These are phyloP conservation scores for Bilobella aurantiaca DNA, from an alignment of 1,140 invertebrate genomes.

Conservation along the genomic window DNA sequence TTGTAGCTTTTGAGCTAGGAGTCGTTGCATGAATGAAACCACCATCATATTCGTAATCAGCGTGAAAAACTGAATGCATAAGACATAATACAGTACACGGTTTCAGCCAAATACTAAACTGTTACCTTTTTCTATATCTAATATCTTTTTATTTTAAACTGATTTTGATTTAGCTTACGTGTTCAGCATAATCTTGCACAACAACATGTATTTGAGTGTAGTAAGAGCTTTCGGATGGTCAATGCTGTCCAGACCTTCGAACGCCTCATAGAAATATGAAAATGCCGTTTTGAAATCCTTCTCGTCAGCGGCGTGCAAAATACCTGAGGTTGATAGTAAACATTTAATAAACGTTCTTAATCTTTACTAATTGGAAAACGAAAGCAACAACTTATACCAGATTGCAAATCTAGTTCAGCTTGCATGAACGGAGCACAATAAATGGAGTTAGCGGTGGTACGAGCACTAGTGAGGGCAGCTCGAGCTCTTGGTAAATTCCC, in stretches of 20 bases:
- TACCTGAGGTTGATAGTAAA: slow-evolving; percentile 48
- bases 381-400: slow-evolving; percentile 46
- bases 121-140: background rate
- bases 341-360: background rate
- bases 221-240: slow-evolving; percentile 82
- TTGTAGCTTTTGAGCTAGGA: too few species aligned
- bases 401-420: slow-evolving; percentile 91
- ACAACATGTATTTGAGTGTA: slow-evolving; percentile 95
- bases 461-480: slow-evolving; percentile 90
- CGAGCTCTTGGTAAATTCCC: slow-evolving; percentile 93
- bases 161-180: too few species aligned
- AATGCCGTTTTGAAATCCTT: slow-evolving; percentile 99
- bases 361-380: background rate
- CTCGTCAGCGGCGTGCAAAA: slow-evolving; percentile 97
- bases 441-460: slow-evolving; percentile 98
- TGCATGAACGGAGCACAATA: slow-evolving; percentile 98
- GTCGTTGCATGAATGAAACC: too few species aligned
- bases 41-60: too few species aligned
- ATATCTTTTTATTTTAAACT: background rate
- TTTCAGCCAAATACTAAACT: too few species aligned
- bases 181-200: slow-evolving; percentile 97
- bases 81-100: too few species aligned
- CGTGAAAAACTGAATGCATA: too few species aligned
- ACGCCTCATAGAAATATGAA: slow-evolving; percentile 99
- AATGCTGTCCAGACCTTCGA: slow-evolving; percentile 96